Percentiles rank a stretch among this genome's conserved stretches.
phyloP scores from a whole-genome alignment of 2,797 vertebrate species.

The Cossypha caffra region DNA sequence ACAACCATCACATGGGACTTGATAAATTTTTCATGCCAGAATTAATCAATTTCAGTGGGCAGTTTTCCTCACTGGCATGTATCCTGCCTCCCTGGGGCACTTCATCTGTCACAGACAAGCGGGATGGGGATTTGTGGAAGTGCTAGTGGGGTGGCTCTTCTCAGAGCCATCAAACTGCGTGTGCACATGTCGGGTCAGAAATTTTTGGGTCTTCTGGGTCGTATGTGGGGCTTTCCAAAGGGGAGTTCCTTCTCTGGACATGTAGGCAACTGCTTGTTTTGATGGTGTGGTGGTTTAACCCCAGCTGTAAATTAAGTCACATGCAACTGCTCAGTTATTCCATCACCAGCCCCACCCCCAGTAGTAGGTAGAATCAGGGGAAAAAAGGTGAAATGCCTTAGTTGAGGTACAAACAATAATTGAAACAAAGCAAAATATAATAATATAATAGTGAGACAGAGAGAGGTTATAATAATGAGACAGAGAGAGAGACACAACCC shows the following conservation, averaged over 20 bases:
- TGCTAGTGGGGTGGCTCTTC: background rate
- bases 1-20: background rate
- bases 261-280: background rate
- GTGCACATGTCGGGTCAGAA: rapidly evolving
- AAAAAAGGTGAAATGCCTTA: background rate
- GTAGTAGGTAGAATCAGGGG: background rate
- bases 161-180: background rate
- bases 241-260: background rate
- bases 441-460: background rate
- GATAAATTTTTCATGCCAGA: background rate
- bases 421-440: background rate
- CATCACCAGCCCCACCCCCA: background rate
- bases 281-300: background rate
- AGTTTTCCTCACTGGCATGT: background rate
- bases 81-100: background rate
- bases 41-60: background rate
- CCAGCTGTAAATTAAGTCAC: background rate
- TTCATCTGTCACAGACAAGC: background rate
- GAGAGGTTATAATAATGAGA: background rate
- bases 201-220: background rate
- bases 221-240: background rate
- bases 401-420: background rate
- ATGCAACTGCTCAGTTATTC: background rate
- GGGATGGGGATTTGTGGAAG: background rate
- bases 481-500: background rate